Evolutionary conservation across 64 coral and sea anemone species (phyloP), one percentile per base, ranked within the genome.

Genomic region (Hydrozoanthus tunicans): DNA sequence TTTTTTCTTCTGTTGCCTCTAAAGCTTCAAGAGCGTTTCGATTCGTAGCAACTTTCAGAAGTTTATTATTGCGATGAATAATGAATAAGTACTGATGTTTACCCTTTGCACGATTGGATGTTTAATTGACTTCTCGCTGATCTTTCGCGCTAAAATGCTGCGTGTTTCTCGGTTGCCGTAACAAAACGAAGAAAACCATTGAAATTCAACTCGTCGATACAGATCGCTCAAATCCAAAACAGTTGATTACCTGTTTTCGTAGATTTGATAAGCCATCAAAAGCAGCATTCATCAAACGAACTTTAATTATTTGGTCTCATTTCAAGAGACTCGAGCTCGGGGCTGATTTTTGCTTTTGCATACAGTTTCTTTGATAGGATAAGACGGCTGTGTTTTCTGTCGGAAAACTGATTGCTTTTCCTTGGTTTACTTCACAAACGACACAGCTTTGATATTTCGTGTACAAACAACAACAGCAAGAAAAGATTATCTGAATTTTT

Each of bases 281-380:
- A 67, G 54, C 43, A 86, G n/a, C 73, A 53, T 73, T 86, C 58
- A 70, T 70, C 83, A 72, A 66, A 83, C 24, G 52, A 86, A 86
- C 53, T 73, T 86, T 72, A 59, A 86, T 86, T 86, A 73, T 57
- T 73, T 72, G 83, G 12, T 86, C 15, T 58, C 10, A 54, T 86
- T 86, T 86, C 83, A 86, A 27, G 14, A 56, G n/a, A 53, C 53
- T 26, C 24, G 15, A 73, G 7, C 53, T 26, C 24, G 15, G 32
- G 7, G 4, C 24, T 2, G 14, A 20, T n/a, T 70, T 68, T 68
- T 15, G 65, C 15, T 68, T n/a, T 12, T 15, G 65, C 13, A 68
- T 43, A 43, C 32, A 43, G 32, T 43, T 43, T 43, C 32, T 43
- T 43, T 43, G 32, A 43, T 43, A 43, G 2, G 32, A 43, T 43